Base-by-base conservation (phyloP, 1,140 invertebrate genomes). In the Bombyx mori region DNA sequence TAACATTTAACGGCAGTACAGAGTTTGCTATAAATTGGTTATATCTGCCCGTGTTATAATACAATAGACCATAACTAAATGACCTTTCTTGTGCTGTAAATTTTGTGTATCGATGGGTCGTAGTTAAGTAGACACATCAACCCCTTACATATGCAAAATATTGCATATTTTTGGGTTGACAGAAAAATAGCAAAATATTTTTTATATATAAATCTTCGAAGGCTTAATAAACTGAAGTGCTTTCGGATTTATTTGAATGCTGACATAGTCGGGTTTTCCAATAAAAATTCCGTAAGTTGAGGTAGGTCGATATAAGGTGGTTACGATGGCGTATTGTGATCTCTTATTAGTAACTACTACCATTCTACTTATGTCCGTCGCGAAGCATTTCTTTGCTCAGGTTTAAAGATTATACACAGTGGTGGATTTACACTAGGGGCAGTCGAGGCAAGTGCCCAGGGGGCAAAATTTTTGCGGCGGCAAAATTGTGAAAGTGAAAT, bases 141-240 rank as follows among this genome's bases (percentile, higher is more conserved):
- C 75, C 72, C 66, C 63, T 52, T 66, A 66, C 67, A 64, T 77
- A 77, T 77, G 75, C 73, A 77, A 77, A 77, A 75, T 73, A 71
- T 71, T 62, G 63, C 63, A 61, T 56, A 65, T 63, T 53, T 60
- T 63, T 49, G 65, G 58, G 56, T 64, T 62, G 67, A 65, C 60
- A 63, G 55, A 65, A 63, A 57, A 65, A 69, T 69, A 71, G 63
- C 65, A 67, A 61, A 56, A 55, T 59, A 65, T 72, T 71, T 66
- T 69, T 55, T 69, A 60, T 60, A 60, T 66, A 79, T 79, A 79
- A 79, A 79, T 79, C 72, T 75, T 72, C 63, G 67, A 74, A 74
- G 59, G 67, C 66, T 73, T 79, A 75, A 79, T 79, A 76, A 63
- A 73, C 62, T 69, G 58, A 60, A 71, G 73, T 73, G 69, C 66